Conservation (phyloP, 2,113 vertebrate genomes). For the Sapayoa aenigma region DNA sequence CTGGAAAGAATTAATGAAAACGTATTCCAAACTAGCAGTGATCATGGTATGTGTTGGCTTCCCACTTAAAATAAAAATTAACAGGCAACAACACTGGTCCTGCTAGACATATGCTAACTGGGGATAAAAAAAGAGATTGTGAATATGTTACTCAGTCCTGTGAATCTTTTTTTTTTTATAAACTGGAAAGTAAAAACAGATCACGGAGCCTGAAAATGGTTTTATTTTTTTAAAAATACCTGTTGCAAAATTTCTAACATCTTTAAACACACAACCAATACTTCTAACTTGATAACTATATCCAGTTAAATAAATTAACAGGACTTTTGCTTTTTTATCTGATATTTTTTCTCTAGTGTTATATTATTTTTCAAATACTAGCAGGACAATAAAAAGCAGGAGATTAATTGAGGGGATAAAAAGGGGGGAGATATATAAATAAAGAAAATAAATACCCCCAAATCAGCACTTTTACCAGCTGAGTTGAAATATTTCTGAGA, state of each 20-base stretch:
- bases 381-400: not conserved
- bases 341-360: not conserved
- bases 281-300: conserved; percentile 8
- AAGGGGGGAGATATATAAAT: not conserved
- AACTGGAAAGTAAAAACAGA: conserved; percentile 44
- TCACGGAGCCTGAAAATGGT: conserved; percentile 16
- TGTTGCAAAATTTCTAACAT: not conserved
- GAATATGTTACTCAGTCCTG: conserved; percentile 10
- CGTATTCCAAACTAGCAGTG: conserved; percentile 31
- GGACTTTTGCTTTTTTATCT: not conserved
- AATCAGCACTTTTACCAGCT: conserved; percentile 22
- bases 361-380: not conserved
- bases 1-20: conserved; percentile 50
- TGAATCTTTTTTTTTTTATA: not conserved
- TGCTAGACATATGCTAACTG: conserved; percentile 42
- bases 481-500: not conserved
- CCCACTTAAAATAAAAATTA: conserved; percentile 31
- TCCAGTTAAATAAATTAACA: not conserved
- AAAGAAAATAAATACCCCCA: not conserved
- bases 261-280: conserved; percentile 20
- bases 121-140: not conserved
- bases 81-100: conserved; percentile 30
- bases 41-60: conserved; percentile 9
- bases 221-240: conserved; percentile 59
- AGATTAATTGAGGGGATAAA: not conserved